A percentile compares a stretch with the other conserved stretches of the same genome.
phyloP scores from a whole-genome alignment of 2,797 vertebrate genomes.

The Valencia hispanica region DNA sequence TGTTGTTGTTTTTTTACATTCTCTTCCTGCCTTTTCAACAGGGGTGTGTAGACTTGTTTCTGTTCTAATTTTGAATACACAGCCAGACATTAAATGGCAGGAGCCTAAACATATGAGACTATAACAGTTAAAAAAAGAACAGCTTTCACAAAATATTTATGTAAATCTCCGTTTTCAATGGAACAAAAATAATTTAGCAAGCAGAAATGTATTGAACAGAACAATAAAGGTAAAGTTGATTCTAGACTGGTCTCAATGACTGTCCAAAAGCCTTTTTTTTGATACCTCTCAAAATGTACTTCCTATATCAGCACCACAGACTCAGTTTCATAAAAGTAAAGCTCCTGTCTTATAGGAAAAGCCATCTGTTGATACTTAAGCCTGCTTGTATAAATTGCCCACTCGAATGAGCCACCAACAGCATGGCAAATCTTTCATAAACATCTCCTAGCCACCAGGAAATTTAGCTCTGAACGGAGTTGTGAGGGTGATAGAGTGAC shows the following conservation, averaged over 20 bases:
- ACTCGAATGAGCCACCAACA: constrained; percentile 62
- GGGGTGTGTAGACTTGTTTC: not conserved
- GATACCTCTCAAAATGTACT: constrained; percentile 37
- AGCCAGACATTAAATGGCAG: no score
- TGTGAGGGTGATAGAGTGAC: constrained; percentile 58
- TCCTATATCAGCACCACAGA: constrained; percentile 28
- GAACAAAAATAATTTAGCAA: not conserved
- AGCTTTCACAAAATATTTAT: not conserved
- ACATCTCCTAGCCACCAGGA: constrained; percentile 75
- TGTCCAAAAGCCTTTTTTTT: constrained; percentile 22
- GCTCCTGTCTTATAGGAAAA: constrained; percentile 57
- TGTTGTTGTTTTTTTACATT: no score
- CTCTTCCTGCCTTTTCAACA: no score
- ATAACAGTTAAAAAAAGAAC: not conserved
- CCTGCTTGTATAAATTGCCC: constrained; percentile 68
- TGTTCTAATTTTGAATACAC: not conserved
- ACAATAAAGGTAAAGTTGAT: not conserved
- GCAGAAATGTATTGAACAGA: not conserved
- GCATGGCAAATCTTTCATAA: constrained; percentile 72
- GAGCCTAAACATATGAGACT: not conserved
- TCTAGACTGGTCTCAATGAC: constrained; percentile 10
- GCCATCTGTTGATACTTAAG: constrained; percentile 75
- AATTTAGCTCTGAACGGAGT: constrained; percentile 67
- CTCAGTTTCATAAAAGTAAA: constrained; percentile 49
- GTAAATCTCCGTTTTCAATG: not conserved